Percentiles rank a stretch among this genome's conserved stretches.
phyloP scores from a whole-genome alignment of 1,140 invertebrate species.

The Neodiprion pinetum region DNA sequence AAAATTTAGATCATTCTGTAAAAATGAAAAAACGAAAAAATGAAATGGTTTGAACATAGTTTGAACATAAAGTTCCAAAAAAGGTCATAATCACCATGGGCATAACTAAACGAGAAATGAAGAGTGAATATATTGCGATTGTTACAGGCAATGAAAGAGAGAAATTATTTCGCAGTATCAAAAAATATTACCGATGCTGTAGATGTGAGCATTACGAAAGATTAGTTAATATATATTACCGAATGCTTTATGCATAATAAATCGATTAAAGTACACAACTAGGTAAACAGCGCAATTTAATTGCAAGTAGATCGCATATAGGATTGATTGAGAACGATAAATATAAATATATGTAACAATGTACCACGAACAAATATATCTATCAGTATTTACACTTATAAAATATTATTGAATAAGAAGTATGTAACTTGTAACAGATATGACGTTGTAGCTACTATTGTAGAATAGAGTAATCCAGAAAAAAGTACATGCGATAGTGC shows the following conservation, averaged over 20 bases:
- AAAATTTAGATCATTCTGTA: not conserved
- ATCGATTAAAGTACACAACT: too few species aligned
- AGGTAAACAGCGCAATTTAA: too few species aligned
- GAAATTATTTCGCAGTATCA: not conserved
- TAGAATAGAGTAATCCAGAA: not conserved
- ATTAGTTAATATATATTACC: not conserved
- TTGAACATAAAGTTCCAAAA: not conserved
- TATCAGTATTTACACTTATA: constrained; percentile 43
- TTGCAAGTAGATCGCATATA: too few species aligned
- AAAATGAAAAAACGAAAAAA: constrained; percentile 3
- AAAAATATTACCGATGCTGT: constrained; percentile 1
- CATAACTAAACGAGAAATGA: not conserved
- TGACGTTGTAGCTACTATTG: too few species aligned
- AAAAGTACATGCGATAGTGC: not conserved
- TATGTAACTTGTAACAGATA: too few species aligned
- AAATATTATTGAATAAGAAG: not conserved
- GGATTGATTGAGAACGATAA: too few species aligned
- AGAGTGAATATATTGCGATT: not conserved
- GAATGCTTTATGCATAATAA: too few species aligned
- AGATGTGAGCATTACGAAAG: not conserved
- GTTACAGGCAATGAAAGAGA: constrained; percentile 1
- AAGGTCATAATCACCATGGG: not conserved
- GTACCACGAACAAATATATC: constrained; percentile 32
- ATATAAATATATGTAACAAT: constrained; percentile 9
- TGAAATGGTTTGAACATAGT: not conserved